Percentiles rank a stretch among this genome's conserved stretches.
Conservation (phyloP, 1,140 invertebrate genomes). For the Drosophila lacertosa region DNA sequence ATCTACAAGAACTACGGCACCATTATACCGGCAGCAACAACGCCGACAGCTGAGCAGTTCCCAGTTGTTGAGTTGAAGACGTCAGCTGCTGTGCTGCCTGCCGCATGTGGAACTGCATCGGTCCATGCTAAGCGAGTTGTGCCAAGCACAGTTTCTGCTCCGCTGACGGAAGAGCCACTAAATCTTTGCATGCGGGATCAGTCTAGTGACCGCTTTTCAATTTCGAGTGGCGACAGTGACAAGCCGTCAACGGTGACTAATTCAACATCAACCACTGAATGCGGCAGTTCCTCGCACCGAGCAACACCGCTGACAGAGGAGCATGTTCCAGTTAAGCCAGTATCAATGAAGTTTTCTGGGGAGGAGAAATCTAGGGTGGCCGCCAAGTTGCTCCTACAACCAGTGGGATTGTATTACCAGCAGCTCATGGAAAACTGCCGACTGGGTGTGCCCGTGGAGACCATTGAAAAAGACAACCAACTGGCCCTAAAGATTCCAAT, state of each 20-base stretch:
- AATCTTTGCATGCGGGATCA: slow-evolving; percentile 91
- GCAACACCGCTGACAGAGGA: slow-evolving; percentile 60
- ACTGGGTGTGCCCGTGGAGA: slow-evolving; percentile 64
- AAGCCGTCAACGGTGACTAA: slow-evolving; percentile 29
- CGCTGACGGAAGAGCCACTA: slow-evolving; percentile 87
- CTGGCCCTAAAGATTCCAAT: slow-evolving; percentile 77
- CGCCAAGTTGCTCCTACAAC: slow-evolving; percentile 87
- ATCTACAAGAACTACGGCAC: slow-evolving; percentile 96
- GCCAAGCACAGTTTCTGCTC: not conserved
- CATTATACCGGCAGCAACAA: slow-evolving; percentile 86
- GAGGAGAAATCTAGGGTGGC: slow-evolving; percentile 29
- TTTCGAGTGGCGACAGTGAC: slow-evolving; percentile 74
- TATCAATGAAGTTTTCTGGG: slow-evolving; percentile 47
- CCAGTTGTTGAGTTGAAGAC: slow-evolving; percentile 27
- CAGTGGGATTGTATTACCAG: slow-evolving; percentile 90
- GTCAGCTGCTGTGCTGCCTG: slow-evolving; percentile 46
- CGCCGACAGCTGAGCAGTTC: not conserved
- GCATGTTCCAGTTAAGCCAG: slow-evolving; percentile 10
- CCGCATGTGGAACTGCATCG: not conserved
- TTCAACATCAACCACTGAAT: slow-evolving; percentile 50
- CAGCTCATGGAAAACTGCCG: slow-evolving; percentile 85
- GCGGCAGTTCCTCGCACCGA: slow-evolving; percentile 55
- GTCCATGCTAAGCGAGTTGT: not conserved
- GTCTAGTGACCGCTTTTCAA: slow-evolving; percentile 70
- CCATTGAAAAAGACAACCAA: slow-evolving; percentile 82